Base-by-base conservation (phyloP, 2,113 vertebrate species). In the Cygnus buccinator region DNA sequence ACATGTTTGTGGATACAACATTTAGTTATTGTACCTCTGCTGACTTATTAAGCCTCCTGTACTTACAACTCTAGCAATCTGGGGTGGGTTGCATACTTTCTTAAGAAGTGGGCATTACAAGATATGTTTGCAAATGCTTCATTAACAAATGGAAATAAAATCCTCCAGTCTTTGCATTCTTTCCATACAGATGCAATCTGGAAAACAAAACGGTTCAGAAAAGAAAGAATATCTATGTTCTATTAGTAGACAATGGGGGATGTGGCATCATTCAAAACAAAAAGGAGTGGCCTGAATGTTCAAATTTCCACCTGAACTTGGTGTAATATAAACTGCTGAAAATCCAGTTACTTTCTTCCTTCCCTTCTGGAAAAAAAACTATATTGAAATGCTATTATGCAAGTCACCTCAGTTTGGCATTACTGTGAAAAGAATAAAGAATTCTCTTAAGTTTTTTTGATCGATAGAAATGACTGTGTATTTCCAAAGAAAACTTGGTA, bases 241-340 rank as follows among this genome's bases (percentile, higher is more conserved):
- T 65, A 1, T 62, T 41, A 35, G 7, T n/a, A 68, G 33, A 75
- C 1, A 1, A 4, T 21, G 6, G 20, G 4, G 0, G 3, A 37
- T 35, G 57, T 25, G 29, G 15, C 18, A 41, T n/a, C 19, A 46
- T 68, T 81, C 13, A 57, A 43, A 95, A 52, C 25, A 26, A 33
- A 59, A 71, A 59, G 3, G 17, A 43, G 21, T 46, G 28, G 1
- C 28, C 37, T 50, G 25, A 62, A 63, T 43, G 2, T 41, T 84
- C 23, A n/a, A 62, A 6, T 25, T 80, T 80, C 10, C 68, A 11
- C 19, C 23, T 66, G 31, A 78, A 61, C 16, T 61, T 59, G 11
- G 10, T 44, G 61, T 31, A n/a, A 71, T 12, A 73, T 6, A 77
- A 66, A 70, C 15, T 41, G 9, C 5, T 74, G n/a, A 77, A 85